phyloP scores from a whole-genome alignment of 2,797 vertebrate species.

The Clarias pachynema region DNA sequence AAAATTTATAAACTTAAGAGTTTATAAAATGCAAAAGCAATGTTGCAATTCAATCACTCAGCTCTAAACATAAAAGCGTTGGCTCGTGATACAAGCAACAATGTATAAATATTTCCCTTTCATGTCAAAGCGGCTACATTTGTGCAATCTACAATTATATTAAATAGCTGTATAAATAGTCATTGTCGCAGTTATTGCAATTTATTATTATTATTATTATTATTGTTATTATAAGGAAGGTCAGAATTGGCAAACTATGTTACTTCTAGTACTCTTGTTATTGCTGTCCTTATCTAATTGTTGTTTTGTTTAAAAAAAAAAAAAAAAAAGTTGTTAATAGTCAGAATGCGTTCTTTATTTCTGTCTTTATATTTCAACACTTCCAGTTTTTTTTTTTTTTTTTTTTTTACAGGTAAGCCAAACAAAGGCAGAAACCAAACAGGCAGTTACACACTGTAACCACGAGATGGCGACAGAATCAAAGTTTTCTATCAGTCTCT shows the following conservation, averaged over 20 bases:
- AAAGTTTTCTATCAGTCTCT: background rate
- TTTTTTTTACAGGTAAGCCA: slow-evolving; percentile 19
- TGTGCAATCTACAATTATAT: background rate
- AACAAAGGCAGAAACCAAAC: slow-evolving; percentile 9
- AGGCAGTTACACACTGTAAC: slow-evolving; percentile 49
- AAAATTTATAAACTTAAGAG: too few species aligned
- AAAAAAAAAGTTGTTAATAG: background rate
- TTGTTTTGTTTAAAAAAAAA: background rate
- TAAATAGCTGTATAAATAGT: background rate
- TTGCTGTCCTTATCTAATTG: background rate
- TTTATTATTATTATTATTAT: background rate
- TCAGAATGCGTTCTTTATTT: background rate
- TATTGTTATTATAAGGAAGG: background rate
- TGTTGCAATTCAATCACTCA: background rate
- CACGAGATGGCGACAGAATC: slow-evolving; percentile 61
- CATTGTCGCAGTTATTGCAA: background rate
- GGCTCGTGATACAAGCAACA: too few species aligned
- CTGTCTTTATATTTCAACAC: background rate
- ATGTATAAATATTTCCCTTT: background rate
- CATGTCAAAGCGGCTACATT: background rate
- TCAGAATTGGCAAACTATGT: background rate
- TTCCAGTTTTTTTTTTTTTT: background rate
- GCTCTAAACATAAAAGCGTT: background rate
- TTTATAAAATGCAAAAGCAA: background rate
- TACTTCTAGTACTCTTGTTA: background rate